Percentiles rank a stretch among this genome's conserved stretches.
Evolutionary conservation across 2,113 vertebrate species (phyloP).

Genomic region (Pterocles burchelli): DNA sequence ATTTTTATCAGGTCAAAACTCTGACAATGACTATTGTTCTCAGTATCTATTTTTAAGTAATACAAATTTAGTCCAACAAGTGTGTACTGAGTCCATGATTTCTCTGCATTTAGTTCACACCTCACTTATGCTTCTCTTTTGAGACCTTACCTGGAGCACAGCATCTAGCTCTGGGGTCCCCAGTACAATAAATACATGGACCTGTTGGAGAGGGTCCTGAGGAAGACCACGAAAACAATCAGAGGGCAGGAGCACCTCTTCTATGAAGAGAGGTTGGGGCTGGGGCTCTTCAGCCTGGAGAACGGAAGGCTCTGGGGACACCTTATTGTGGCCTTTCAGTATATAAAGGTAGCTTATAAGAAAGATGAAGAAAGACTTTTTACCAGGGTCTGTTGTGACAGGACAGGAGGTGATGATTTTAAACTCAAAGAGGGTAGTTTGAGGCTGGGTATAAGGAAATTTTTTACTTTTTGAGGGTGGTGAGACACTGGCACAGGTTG

Average conservation of each 20-base stretch:
- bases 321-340: rapidly evolving
- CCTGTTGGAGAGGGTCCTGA: not conserved
- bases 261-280: not conserved
- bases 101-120: not conserved
- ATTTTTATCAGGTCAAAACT: not conserved
- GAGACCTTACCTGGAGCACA: not conserved
- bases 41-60: not conserved
- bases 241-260: not conserved
- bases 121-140: not conserved
- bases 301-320: rapidly evolving
- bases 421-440: not conserved
- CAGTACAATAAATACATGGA: not conserved
- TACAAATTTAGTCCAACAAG: not conserved
- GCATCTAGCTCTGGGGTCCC: not conserved
- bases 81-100: not conserved
- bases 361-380: not conserved
- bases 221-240: not conserved
- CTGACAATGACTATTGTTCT: not conserved
- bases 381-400: not conserved
- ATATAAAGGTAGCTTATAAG: not conserved
- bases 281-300: not conserved
- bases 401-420: not conserved
- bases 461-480: not conserved
- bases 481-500: not conserved
- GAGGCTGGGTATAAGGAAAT: not conserved